These are phyloP conservation scores for Tenthredo mesomela DNA, from an alignment of 2,888 invertebrate genomes.

Conservation along the genomic window DNA sequence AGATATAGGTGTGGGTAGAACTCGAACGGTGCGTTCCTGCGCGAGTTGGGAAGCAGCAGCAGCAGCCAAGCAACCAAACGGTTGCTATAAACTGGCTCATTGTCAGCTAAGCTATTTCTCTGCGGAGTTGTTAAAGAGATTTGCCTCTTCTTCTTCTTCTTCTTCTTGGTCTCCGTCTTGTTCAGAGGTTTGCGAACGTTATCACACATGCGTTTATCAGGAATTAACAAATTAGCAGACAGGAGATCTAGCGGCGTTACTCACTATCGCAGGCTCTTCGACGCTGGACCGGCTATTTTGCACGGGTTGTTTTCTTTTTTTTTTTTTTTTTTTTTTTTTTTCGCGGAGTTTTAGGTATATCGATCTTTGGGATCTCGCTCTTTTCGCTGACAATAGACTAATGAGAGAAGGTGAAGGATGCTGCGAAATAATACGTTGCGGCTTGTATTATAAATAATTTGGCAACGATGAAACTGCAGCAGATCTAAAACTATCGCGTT, in stretches of 20 bases:
- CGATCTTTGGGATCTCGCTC: no score
- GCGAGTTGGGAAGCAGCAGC: constrained; percentile 8
- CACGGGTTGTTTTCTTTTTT: no score
- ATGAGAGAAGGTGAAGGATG: background rate
- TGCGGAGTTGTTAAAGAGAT: background rate
- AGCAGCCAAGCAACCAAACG: background rate
- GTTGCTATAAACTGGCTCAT: constrained; percentile 31
- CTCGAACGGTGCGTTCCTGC: background rate
- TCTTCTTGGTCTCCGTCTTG: background rate
- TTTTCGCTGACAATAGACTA: no score
- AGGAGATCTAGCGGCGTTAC: no score
- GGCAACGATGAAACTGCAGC: constrained; percentile 16
- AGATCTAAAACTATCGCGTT: constrained; percentile 26
- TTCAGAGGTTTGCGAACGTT: background rate
- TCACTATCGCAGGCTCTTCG: no score
- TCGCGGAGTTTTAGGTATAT: no score
- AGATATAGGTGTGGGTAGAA: constrained; percentile 44
- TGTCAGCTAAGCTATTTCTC: constrained; percentile 6
- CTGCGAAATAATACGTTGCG: no score
- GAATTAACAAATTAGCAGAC: background rate
- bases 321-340: no score
- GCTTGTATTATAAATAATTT: background rate
- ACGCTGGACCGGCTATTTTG: no score
- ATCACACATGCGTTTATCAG: background rate
- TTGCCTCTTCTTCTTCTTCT: background rate